phyloP scores from a whole-genome alignment of 2,797 vertebrate species.

The Coccyzus lansbergi region DNA sequence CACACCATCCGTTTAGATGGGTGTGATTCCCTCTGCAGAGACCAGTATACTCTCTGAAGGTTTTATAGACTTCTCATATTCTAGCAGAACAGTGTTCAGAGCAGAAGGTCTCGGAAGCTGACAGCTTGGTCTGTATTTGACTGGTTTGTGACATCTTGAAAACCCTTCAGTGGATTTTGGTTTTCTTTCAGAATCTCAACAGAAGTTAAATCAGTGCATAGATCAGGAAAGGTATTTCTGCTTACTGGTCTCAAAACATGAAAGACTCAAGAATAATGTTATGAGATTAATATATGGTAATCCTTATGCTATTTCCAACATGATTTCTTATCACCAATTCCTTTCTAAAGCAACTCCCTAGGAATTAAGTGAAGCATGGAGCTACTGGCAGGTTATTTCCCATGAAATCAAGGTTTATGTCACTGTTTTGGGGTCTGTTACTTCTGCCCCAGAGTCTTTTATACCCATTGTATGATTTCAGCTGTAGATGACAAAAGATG shows the following conservation, averaged over 20 bases:
- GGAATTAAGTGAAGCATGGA: not conserved
- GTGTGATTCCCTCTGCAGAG: not conserved
- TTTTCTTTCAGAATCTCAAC: slow-evolving; percentile 14
- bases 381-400: not conserved
- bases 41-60: not conserved
- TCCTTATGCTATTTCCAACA: not conserved
- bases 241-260: not conserved
- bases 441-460: not conserved
- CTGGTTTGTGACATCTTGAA: not conserved
- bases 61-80: not conserved
- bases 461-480: not conserved
- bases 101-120: not conserved
- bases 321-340: not conserved
- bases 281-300: not conserved
- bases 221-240: not conserved
- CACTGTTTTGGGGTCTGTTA: not conserved
- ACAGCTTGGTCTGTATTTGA: not conserved
- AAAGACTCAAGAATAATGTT: not conserved
- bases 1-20: not conserved
- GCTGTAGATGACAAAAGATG: not conserved
- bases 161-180: slow-evolving; percentile 9
- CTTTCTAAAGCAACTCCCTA: not conserved
- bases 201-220: not conserved
- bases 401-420: not conserved
- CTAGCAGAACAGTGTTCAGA: not conserved